Conservation (phyloP, 2,113 vertebrate genomes). For the Ptychochromis oligacanthus region DNA sequence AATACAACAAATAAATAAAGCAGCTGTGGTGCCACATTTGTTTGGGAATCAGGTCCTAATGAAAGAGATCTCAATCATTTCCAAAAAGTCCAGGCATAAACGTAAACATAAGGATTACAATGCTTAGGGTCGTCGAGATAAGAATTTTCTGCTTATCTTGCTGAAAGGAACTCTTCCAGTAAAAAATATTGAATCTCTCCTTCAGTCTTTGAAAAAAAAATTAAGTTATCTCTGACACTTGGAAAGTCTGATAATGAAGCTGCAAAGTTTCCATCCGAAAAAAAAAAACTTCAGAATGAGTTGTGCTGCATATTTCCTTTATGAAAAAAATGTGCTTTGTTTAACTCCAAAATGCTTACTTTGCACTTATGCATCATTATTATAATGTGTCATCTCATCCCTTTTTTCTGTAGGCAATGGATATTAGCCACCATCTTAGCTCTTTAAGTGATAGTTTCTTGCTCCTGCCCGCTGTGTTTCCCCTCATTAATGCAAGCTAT, state of each 20-base stretch:
- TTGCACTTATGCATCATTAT: slow-evolving; percentile 73
- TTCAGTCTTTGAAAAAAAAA: slow-evolving; percentile 12
- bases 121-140: background rate
- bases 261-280: slow-evolving; percentile 46
- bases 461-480: slow-evolving; percentile 72
- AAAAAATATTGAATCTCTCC: background rate
- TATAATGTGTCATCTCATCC: slow-evolving; percentile 73
- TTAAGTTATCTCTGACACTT: background rate
- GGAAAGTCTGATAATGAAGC: slow-evolving; percentile 44
- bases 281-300: slow-evolving; percentile 4
- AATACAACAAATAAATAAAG: background rate
- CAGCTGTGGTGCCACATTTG: background rate
- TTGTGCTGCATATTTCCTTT: slow-evolving; percentile 22
- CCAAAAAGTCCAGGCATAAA: slow-evolving; percentile 34
- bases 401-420: slow-evolving; percentile 52
- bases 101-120: no score
- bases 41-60: background rate
- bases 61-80: slow-evolving; percentile 60
- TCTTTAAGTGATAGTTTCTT: slow-evolving; percentile 74
- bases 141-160: background rate
- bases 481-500: slow-evolving; percentile 74
- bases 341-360: slow-evolving; percentile 67
- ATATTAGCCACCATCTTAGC: slow-evolving; percentile 64
- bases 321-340: slow-evolving; percentile 59
- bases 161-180: no score